phyloP scores from a whole-genome alignment of 2,888 invertebrate genomes.

The Camptogramma bilineatum region DNA sequence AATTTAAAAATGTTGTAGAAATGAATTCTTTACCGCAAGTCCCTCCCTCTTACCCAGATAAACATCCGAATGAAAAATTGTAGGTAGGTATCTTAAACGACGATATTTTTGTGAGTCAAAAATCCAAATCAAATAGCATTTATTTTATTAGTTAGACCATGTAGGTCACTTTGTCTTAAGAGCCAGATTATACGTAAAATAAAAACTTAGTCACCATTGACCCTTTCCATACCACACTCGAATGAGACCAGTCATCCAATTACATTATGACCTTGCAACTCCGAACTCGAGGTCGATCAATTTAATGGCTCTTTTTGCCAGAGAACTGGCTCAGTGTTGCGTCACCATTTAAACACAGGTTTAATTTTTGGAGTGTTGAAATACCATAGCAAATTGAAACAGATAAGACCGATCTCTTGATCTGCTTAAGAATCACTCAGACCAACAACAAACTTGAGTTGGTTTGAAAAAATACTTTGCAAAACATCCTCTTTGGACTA shows the following conservation, averaged over 20 bases:
- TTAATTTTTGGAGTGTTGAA: conserved; percentile 8
- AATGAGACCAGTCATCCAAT: conserved; percentile 23
- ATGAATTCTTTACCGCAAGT: too few relatives aligned
- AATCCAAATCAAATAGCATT: too few relatives aligned
- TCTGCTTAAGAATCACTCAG: not conserved
- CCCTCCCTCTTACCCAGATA: too few relatives aligned
- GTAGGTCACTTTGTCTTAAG: too few relatives aligned
- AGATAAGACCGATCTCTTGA: not conserved
- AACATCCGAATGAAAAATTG: too few relatives aligned
- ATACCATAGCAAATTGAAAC: not conserved
- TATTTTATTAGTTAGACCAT: too few relatives aligned
- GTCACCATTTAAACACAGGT: conserved; percentile 12
- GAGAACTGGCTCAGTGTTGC: conserved; percentile 14
- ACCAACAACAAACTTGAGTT: not conserved
- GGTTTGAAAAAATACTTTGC: too few relatives aligned
- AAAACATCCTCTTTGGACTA: too few relatives aligned
- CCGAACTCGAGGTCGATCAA: conserved; percentile 23
- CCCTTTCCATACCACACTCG: conserved; percentile 21
- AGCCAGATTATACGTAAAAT: too few relatives aligned
- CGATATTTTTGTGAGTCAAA: too few relatives aligned
- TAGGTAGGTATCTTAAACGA: too few relatives aligned
- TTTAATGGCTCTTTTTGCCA: conserved; percentile 19
- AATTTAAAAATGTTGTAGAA: too few relatives aligned
- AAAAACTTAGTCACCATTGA: conserved; percentile 7
- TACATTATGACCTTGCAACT: conserved; percentile 29